phyloP scores from a whole-genome alignment of 2,888 invertebrate genomes.

The Noctua fimbriata region DNA sequence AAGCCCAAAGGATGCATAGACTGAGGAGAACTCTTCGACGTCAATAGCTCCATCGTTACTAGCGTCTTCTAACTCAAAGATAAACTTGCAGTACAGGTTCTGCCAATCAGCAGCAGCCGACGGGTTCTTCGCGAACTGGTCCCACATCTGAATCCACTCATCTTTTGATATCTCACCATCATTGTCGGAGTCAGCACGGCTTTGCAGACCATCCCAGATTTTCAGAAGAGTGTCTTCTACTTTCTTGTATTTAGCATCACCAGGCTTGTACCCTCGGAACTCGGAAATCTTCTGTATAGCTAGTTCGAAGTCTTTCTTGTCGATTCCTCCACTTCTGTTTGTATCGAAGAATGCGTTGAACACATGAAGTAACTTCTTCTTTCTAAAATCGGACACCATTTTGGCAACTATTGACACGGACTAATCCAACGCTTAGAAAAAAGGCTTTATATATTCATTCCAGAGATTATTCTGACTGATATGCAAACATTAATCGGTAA shows the following conservation, averaged over 20 bases:
- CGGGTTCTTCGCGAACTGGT: constrained; percentile 94
- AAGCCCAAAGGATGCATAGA: constrained; percentile 95
- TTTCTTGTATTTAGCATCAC: constrained; percentile 93
- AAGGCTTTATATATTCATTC: constrained; percentile 67
- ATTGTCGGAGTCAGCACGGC: constrained; percentile 95
- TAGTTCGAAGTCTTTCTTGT: constrained; percentile 96
- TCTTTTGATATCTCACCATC: constrained; percentile 96
- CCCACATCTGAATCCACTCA: constrained; percentile 97
- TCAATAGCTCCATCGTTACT: constrained; percentile 95
- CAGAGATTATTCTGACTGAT: constrained; percentile 57
- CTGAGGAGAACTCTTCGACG: constrained; percentile 94
- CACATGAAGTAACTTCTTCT: constrained; percentile 96
- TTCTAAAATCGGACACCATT: constrained; percentile 95
- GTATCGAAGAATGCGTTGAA: constrained; percentile 97
- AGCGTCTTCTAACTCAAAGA: constrained; percentile 96
- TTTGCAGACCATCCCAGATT: constrained; percentile 96
- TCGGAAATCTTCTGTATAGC: constrained; percentile 96
- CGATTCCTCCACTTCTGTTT: constrained; percentile 96
- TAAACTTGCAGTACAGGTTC: constrained; percentile 95
- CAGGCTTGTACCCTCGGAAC: constrained; percentile 94
- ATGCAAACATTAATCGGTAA: constrained; percentile 48
- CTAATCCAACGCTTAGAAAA: constrained; percentile 29
- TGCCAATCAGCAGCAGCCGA: constrained; percentile 95
- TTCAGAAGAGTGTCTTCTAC: constrained; percentile 93
- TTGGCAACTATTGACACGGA: constrained; percentile 72